Conservation (phyloP, 2,888 invertebrate species). For the Epiblema foenella region DNA sequence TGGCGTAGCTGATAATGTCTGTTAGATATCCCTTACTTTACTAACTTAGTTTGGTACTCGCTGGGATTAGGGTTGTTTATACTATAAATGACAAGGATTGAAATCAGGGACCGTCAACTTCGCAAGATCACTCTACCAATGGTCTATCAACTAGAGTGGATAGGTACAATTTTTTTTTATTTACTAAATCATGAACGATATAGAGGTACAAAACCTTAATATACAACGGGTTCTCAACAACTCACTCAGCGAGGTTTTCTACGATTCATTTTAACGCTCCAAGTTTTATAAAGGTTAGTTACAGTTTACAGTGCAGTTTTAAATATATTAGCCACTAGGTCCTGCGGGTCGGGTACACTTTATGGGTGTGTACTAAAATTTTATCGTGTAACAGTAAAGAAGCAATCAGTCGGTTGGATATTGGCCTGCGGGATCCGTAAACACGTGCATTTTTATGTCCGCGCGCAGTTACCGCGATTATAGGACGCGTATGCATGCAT, state of each 20-base stretch:
- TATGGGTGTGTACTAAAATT: slow-evolving; percentile 81
- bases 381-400: slow-evolving; percentile 85
- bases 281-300: slow-evolving; percentile 76
- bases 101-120: neutral
- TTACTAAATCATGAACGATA: too few relatives aligned
- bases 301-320: slow-evolving; percentile 80
- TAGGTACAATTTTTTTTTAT: too few relatives aligned
- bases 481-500: slow-evolving; percentile 52
- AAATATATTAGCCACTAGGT: slow-evolving; percentile 82
- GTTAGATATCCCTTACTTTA: too few relatives aligned
- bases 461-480: slow-evolving; percentile 69
- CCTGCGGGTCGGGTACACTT: slow-evolving; percentile 78
- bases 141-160: too few relatives aligned
- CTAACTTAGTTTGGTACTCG: neutral
- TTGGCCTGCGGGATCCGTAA: slow-evolving; percentile 81
- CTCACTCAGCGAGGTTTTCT: slow-evolving; percentile 17
- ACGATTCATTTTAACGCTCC: slow-evolving; percentile 48
- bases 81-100: too few relatives aligned
- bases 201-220: neutral
- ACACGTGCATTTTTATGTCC: slow-evolving; percentile 82
- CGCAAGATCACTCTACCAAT: neutral
- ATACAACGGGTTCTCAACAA: slow-evolving; percentile 10
- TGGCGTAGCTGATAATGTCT: too few relatives aligned
- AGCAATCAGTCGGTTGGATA: slow-evolving; percentile 83
- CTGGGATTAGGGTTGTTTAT: too few relatives aligned